Base-by-base conservation (phyloP, 2,888 invertebrate genomes). In the Philereme transversata region DNA sequence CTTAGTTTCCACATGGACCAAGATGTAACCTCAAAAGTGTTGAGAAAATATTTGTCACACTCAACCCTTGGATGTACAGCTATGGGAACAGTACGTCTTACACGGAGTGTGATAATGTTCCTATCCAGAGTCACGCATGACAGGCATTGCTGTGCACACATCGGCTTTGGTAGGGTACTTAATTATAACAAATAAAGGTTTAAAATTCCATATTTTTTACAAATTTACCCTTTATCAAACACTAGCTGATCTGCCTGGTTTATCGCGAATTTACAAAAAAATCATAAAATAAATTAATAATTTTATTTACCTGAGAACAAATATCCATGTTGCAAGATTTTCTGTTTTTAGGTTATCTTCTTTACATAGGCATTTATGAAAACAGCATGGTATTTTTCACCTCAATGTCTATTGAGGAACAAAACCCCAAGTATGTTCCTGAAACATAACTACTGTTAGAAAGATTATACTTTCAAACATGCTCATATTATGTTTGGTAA, bases 111-210 rank as follows among this genome's bases (percentile, higher is more conserved):
- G 76, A 51, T 86, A 77, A 84, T 91, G 88, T 91, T 88, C 91
- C 91, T 91, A 88, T 67, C 89, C 90, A 90, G 87, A 92, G 91
- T 91, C 91, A 89, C 73, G 76, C 74, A 82, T 84, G 86, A 73
- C 80, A 82, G 73, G 70, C 73, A 67, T 67, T 51, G 69, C 77
- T 73, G 76, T 77, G 68, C 87, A 89, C 76, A 82, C 87, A 90
- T 87, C 90, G 90, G 90, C 91, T 92, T 92, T 89, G 90, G 90
- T 87, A 92, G 91, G 91, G 91, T 90, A 38, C 34, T 41, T 38
- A 44, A 9, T 44, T 33, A 22, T 22, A 22, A 22, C 22, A 22
- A 22, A 22, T 22, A 22, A 22, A 22, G 22, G 22, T 22, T 22
- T 22, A 22, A 22, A 22, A 22, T n/a, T n/a, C n/a, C n/a, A n/a